Evolutionary conservation across 2,797 vertebrate species (phyloP), one percentile per base, ranked within the genome.

Genomic region (Diceros bicornis): DNA sequence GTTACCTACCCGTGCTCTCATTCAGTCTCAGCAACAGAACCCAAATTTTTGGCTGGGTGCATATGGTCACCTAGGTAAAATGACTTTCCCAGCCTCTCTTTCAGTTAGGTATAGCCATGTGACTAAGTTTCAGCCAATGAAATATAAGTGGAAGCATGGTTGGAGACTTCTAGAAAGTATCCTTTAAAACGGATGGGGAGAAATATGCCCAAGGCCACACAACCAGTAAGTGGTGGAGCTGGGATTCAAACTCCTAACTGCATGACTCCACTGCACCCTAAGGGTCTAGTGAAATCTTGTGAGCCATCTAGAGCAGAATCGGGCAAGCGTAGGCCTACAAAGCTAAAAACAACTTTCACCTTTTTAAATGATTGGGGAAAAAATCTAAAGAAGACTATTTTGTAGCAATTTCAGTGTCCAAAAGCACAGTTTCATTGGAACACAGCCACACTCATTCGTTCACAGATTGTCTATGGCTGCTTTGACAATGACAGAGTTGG

Each of bases 21-120:
- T 52, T 91, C 34, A 62, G 72, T 64, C n/a, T 85, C n/a, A 69
- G n/a, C 85, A 86, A 91, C 55, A 95, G 64, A 85, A 62, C 55
- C 32, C 12, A 69, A 71, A n/a, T 79, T 86, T 85, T 79, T 44
- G 55, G 20, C 32, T 68, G 78, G 72, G n/a, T 12, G 2, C 29
- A 62, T 41, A 41, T 18, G n/a, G 62, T 44, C 52, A 62, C 18
- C 18, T 4, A 78, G n/a, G n/a, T 55, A 62, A 78, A 23, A 21
- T 55, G 59, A 66, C 47, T 6, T 55, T 72, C 6, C 59, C n/a
- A 91, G 21, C 44, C 72, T 64, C 55, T 29, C 16, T 91, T 90
- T 78, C 41, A 91, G 27, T 72, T 69, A 91, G 27, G 25, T 12
- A 69, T 47, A 57, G n/a, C 20, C 21, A 69, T 21, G 27, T 69